Evolutionary conservation across 2,797 vertebrate species (phyloP), one percentile per base, ranked within the genome.

Genomic region (Crocidura indochinensis): DNA sequence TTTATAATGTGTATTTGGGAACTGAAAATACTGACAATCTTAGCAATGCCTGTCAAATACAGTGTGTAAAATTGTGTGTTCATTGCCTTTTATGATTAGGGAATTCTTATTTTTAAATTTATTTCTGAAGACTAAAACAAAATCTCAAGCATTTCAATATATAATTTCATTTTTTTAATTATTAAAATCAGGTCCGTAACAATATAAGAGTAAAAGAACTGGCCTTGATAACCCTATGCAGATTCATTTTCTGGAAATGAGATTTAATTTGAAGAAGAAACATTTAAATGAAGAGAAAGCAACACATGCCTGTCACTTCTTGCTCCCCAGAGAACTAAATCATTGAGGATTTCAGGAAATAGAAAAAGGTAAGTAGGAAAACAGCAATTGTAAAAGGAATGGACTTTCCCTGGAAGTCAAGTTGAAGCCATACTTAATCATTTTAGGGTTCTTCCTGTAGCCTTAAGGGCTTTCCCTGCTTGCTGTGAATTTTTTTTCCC

Each of bases 341-440:
- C 51, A 22, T 46, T 9, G 64, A 62, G 2, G 53, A 77, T 91
- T 76, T 29, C 68, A 46, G 77, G 26, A 90, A 93, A 87, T 3
- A 10, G 62, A 71, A 75, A 74, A 82, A 19, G 17, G 83, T 31
- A 68, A 26, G 20, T n/a, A 4, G 64, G n/a, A 47, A 15, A 72
- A 73, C 14, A n/a, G 27, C 65, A 11, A 81, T n/a, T 20, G 10
- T 20, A 69, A 12, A 82, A 82, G 47, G 60, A 83, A 68, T 22
- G 6, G 29, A 9, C 87, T 90, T 94, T 73, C n/a, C 67, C 62
- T 79, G 31, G 5, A 87, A 93, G 38, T 47, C 27, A 79, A 94
- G 72, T 22, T 77, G 84, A 75, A 79, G 5, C 76, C 7, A 20
- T 24, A 27, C 47, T 73, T 83, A 64, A n/a, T 93, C 74, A 69